phyloP scores from a whole-genome alignment of 1,140 invertebrate species.

The Oncopodura yosiiana region DNA sequence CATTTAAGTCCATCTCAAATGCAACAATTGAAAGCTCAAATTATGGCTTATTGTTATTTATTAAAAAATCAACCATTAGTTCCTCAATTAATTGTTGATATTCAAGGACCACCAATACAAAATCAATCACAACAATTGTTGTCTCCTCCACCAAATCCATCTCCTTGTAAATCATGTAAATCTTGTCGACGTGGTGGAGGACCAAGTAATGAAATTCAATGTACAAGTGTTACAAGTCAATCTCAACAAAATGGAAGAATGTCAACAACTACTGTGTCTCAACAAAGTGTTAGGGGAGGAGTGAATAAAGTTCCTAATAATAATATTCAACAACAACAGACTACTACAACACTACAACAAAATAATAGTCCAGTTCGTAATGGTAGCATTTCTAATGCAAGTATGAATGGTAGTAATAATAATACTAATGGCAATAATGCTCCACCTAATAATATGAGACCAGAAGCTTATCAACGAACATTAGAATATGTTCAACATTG shows the following conservation, averaged over 20 bases:
- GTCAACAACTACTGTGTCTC: slow-evolving; percentile 26
- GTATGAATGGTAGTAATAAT: slow-evolving; percentile 4
- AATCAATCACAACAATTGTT: background rate
- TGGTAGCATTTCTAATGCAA: slow-evolving; percentile 14
- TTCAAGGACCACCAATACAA: background rate
- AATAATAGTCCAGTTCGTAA: too few species aligned
- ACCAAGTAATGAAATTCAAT: slow-evolving; percentile 19
- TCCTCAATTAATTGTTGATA: background rate
- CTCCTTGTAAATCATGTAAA: background rate
- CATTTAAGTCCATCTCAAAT: background rate
- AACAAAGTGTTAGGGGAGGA: slow-evolving; percentile 2
- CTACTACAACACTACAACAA: too few species aligned
- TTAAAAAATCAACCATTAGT: too few species aligned
- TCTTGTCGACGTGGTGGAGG: background rate
- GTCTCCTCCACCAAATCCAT: background rate
- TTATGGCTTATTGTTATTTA: too few species aligned
- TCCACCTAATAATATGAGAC: slow-evolving; percentile 54
- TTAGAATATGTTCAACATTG: slow-evolving; percentile 84
- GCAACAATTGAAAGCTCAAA: too few species aligned
- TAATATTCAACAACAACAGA: too few species aligned
- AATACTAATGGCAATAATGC: slow-evolving; percentile 15
- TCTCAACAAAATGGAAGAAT: slow-evolving; percentile 30
- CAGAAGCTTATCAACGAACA: slow-evolving; percentile 76
- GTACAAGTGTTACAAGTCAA: slow-evolving; percentile 32
- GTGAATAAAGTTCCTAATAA: too few species aligned